phyloP scores from a whole-genome alignment of 92 coral and sea anemone genomes.

The Galaxea fascicularis region DNA sequence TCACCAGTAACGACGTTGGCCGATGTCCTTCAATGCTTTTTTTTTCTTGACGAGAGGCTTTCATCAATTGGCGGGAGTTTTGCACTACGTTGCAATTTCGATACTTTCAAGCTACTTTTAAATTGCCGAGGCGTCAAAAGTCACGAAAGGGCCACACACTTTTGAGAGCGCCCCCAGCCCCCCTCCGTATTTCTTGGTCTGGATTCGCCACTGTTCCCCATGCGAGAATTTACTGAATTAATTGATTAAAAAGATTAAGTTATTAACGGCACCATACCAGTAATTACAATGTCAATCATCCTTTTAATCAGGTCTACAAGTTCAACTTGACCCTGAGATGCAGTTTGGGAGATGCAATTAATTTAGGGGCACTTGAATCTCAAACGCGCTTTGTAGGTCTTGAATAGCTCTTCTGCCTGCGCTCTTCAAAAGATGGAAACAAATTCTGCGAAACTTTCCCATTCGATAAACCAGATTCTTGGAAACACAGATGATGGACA shows the following conservation, averaged over 20 bases:
- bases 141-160: too few relatives aligned
- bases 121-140: too few relatives aligned
- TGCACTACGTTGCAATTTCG: too few relatives aligned
- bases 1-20: too few relatives aligned
- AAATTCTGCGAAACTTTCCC: conserved; percentile 12
- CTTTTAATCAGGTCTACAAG: conserved; percentile 21
- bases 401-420: not conserved
- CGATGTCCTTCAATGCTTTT: too few relatives aligned
- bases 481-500: not conserved
- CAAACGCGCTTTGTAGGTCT: not conserved
- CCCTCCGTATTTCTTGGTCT: too few relatives aligned
- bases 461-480: conserved; percentile 35
- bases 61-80: too few relatives aligned
- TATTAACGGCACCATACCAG: not conserved
- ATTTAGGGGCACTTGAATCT: not conserved
- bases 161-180: too few relatives aligned
- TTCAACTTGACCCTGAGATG: conserved; percentile 21
- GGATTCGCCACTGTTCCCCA: too few relatives aligned
- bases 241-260: conserved; percentile 1
- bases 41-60: too few relatives aligned
- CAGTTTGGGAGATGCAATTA: conserved; percentile 1
- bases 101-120: too few relatives aligned
- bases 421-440: conserved; percentile 16
- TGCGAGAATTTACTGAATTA: too few relatives aligned
- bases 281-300: conserved; percentile 31